These are phyloP conservation scores for Drosophila gaucha DNA, from an alignment of 2,888 invertebrate species.

Conservation along the genomic window DNA sequence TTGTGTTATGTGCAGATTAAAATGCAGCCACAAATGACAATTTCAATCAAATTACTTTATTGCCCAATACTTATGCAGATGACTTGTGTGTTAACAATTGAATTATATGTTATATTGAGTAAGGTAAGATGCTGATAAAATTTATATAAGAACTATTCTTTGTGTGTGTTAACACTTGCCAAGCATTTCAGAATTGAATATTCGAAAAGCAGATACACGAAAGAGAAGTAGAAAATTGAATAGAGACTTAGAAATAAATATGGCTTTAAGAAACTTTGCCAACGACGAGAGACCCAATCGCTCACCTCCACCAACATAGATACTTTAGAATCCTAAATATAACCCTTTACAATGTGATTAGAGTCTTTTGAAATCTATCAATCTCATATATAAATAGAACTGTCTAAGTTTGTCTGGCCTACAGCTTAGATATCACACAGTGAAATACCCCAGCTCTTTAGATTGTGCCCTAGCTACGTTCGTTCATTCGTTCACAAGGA, in stretches of 20 bases:
- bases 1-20: constrained; percentile 8
- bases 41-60: background rate
- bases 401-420: background rate
- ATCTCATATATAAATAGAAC: background rate
- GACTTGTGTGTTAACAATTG: background rate
- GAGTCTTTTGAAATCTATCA: background rate
- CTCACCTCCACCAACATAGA: too few species aligned
- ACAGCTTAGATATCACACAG: background rate
- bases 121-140: background rate
- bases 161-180: too few species aligned
- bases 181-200: too few species aligned
- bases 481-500: background rate
- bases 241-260: too few species aligned
- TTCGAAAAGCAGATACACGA: background rate
- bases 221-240: background rate
- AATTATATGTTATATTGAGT: background rate
- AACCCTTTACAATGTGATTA: too few species aligned
- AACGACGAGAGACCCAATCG: too few species aligned
- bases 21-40: constrained; percentile 9
- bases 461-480: too few species aligned
- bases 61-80: background rate
- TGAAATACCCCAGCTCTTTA: background rate
- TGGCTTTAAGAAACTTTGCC: too few species aligned
- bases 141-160: background rate
- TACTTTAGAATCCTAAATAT: too few species aligned